phyloP scores from a whole-genome alignment of 1,140 invertebrate species.

The Mactra quadrangularis region DNA sequence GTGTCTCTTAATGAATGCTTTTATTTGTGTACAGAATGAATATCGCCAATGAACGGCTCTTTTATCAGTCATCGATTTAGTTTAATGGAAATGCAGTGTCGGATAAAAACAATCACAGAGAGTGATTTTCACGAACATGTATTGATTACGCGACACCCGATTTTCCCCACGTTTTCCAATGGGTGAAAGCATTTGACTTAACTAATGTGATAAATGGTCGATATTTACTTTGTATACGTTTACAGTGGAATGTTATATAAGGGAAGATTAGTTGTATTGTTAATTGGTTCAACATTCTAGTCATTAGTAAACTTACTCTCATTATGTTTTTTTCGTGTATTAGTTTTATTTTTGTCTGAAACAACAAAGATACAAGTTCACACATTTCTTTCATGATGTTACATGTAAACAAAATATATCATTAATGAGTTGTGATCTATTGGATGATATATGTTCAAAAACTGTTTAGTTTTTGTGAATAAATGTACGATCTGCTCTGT shows the following conservation, averaged over 20 bases:
- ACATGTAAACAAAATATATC: no score
- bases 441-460: no score
- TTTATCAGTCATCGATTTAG: constrained; percentile 38
- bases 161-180: neutral
- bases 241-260: neutral
- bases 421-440: no score
- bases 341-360: no score
- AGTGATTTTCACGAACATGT: constrained; percentile 36
- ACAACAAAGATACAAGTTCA: no score
- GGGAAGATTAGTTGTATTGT: neutral
- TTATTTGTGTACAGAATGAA: constrained; percentile 27
- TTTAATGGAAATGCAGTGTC: constrained; percentile 41
- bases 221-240: no score
- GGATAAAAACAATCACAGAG: constrained; percentile 9
- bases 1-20: neutral
- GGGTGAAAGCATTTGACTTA: constrained; percentile 14
- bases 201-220: neutral
- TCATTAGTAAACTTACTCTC: neutral
- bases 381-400: no score
- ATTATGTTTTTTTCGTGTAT: neutral
- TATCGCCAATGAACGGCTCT: constrained; percentile 21
- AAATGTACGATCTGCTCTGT: no score
- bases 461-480: no score
- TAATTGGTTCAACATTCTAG: no score
- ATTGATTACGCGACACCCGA: constrained; percentile 40